These are phyloP conservation scores for Meloidogyne chitwoodi DNA, from an alignment of 1,140 invertebrate species.

Conservation along the genomic window DNA sequence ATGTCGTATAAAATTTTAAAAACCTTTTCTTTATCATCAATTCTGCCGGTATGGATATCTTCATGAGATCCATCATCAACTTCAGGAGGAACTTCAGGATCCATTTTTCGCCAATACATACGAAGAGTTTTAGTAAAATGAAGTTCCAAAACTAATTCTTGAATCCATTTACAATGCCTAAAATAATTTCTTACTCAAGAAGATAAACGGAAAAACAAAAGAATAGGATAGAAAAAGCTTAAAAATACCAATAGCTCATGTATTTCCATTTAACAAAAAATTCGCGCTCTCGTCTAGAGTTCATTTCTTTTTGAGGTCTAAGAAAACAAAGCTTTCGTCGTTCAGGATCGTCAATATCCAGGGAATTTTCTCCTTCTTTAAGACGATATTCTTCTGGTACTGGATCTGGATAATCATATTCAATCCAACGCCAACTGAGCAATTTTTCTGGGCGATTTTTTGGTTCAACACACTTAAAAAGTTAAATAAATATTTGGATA, in stretches of 20 bases:
- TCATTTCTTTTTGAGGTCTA: slow-evolving; percentile 51
- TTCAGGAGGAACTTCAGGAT: slow-evolving; percentile 95
- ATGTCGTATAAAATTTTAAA: not conserved
- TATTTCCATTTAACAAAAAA: slow-evolving; percentile 97
- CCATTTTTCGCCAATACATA: slow-evolving; percentile 88
- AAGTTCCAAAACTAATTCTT: slow-evolving; percentile 87
- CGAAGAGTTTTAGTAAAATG: slow-evolving; percentile 89
- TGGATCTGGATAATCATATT: slow-evolving; percentile 55
- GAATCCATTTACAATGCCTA: slow-evolving; percentile 85
- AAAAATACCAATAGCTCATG: slow-evolving; percentile 79
- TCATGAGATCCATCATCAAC: slow-evolving; percentile 74
- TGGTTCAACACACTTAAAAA: slow-evolving; percentile 69
- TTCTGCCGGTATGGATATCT: slow-evolving; percentile 70
- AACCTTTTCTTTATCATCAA: slow-evolving; percentile 39
- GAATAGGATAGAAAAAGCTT: too few species aligned
- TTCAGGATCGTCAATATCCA: slow-evolving; percentile 44
- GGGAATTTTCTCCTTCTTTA: slow-evolving; percentile 43
- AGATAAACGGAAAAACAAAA: too few species aligned
- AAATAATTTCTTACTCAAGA: too few species aligned
- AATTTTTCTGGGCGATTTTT: slow-evolving; percentile 87
- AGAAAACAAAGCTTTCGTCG: slow-evolving; percentile 38
- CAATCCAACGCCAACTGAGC: slow-evolving; percentile 80
- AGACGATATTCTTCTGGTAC: slow-evolving; percentile 65
- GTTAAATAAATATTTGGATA: not conserved
- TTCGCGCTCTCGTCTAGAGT: slow-evolving; percentile 74